These are phyloP conservation scores for Beroe forskalii DNA, from an alignment of 37 sponge, comb jelly and placozoan genomes.

Conservation along the genomic window DNA sequence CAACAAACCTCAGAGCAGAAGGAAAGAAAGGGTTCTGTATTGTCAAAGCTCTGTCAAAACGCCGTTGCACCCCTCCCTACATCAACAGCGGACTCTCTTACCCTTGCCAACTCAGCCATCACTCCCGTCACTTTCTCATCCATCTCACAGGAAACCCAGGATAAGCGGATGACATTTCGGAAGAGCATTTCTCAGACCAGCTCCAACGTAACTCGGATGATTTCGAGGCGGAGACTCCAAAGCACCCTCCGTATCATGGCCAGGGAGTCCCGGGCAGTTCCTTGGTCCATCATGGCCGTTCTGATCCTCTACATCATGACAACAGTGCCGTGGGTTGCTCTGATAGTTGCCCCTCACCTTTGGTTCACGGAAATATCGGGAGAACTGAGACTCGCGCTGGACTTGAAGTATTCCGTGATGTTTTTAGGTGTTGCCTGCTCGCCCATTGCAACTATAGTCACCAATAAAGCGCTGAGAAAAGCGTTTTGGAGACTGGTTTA, in stretches of 20 bases:
- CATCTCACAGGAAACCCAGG: no score
- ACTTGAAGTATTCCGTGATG: neutral
- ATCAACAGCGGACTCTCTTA: no score
- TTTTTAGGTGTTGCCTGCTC: constrained; percentile 9
- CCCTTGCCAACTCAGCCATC: no score
- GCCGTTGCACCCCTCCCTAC: no score
- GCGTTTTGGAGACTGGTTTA: neutral
- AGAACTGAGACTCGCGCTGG: constrained; percentile 5
- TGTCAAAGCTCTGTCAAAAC: no score
- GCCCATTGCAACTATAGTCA: neutral
- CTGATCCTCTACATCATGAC: neutral
- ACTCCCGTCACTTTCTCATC: no score
- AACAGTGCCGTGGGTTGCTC: neutral
- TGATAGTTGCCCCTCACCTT: constrained; percentile 3
- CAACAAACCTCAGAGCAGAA: no score
- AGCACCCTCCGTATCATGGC: neutral
- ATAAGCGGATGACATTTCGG: no score
- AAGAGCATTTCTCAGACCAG: constrained; percentile 5
- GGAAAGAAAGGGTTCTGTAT: no score
- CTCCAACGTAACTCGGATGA: neutral
- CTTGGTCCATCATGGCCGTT: neutral
- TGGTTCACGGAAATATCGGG: neutral
- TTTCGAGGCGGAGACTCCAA: neutral
- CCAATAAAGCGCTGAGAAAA: constrained; percentile 2
- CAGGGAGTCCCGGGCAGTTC: neutral